These are phyloP conservation scores for Yponomeuta cagnagella DNA, from an alignment of 2,888 invertebrate species.

Conservation along the genomic window DNA sequence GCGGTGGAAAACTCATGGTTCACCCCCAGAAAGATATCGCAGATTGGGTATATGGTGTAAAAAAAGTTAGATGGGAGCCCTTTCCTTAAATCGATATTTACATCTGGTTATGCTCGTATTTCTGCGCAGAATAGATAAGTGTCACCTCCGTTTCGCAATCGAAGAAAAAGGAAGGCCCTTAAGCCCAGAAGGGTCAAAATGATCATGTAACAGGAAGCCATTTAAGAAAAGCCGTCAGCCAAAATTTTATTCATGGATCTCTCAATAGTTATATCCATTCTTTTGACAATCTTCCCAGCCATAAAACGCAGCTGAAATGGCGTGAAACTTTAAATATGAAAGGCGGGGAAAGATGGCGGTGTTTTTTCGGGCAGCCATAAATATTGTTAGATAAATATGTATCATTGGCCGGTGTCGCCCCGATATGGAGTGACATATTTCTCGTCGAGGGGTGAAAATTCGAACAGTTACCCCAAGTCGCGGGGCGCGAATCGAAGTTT, in stretches of 20 bases:
- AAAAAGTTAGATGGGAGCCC: slow-evolving; percentile 8
- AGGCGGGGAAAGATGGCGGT: slow-evolving; percentile 50
- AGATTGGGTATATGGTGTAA: slow-evolving; percentile 22
- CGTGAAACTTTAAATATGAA: slow-evolving; percentile 64
- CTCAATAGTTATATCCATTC: slow-evolving; percentile 42
- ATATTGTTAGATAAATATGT: slow-evolving; percentile 72
- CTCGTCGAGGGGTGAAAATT: slow-evolving; percentile 42
- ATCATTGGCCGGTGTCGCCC: slow-evolving; percentile 58
- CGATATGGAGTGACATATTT: slow-evolving; percentile 39
- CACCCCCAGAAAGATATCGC: background rate
- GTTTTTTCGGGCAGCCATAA: slow-evolving; percentile 58
- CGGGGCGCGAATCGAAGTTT: slow-evolving; percentile 29
- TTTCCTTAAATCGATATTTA: background rate
- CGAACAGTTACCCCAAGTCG: slow-evolving; percentile 48
- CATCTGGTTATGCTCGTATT: background rate
- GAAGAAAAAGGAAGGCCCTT: background rate
- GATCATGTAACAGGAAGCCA: background rate
- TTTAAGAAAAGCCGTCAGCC: background rate
- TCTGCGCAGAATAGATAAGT: background rate
- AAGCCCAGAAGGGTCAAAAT: background rate
- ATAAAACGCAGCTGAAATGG: slow-evolving; percentile 39
- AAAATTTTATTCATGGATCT: slow-evolving; percentile 35
- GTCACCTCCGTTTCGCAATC: too few relatives aligned
- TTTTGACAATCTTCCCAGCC: slow-evolving; percentile 38
- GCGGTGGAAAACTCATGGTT: too few relatives aligned